Conservation (phyloP, 2,888 invertebrate genomes). For the Calephelis perditalis region DNA sequence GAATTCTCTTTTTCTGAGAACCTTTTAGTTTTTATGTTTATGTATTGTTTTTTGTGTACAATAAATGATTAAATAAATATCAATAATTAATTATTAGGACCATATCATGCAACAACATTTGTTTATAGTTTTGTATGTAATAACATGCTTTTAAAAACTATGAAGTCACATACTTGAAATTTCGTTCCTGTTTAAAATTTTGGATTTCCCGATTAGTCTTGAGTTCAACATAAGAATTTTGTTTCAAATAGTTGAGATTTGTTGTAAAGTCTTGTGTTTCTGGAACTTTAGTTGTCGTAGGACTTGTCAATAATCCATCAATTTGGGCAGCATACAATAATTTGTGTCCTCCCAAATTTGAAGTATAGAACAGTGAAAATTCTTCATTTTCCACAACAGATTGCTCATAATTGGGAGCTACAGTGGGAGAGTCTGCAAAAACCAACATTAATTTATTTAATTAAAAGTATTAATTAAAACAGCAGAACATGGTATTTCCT, state of each 20-base stretch:
- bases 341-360: conserved; percentile 34
- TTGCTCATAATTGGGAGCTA: conserved; percentile 32
- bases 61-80: too few species aligned
- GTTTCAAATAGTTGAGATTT: conserved; percentile 36
- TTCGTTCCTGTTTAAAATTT: conserved; percentile 33
- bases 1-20: too few species aligned
- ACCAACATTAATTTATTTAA: neutral
- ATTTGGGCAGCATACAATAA: conserved; percentile 44
- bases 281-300: conserved; percentile 24
- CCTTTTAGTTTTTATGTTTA: too few species aligned
- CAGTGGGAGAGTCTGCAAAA: conserved; percentile 35
- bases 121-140: conserved; percentile 28
- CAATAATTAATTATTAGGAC: too few species aligned
- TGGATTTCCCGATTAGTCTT: conserved; percentile 40
- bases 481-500: too few species aligned
- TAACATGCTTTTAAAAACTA: conserved; percentile 29
- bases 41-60: too few species aligned
- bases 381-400: conserved; percentile 45
- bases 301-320: conserved; percentile 37
- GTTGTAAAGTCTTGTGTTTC: conserved; percentile 28
- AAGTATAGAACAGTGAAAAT: conserved; percentile 36
- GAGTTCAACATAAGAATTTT: conserved; percentile 36
- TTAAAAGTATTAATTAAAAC: neutral
- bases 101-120: too few species aligned
- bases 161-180: conserved; percentile 36